Base-by-base conservation (phyloP, 1,140 invertebrate genomes). In the Drosophila willistoni region DNA sequence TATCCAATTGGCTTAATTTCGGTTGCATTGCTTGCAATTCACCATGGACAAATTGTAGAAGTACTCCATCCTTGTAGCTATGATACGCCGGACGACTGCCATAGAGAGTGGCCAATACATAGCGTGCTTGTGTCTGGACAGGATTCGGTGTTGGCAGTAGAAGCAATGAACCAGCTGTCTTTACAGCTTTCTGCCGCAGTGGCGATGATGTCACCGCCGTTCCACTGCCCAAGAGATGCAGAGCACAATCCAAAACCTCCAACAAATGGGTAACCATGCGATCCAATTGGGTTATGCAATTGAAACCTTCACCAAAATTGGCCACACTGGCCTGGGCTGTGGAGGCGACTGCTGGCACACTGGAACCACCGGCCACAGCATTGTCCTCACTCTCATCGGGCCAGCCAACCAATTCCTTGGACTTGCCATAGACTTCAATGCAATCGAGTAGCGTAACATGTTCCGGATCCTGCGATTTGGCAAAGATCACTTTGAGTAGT, bases 391-490 rank as follows among this genome's bases (percentile, higher is more conserved):
- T 95, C 90, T 99, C 98, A 92, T 99, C 98, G 0, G 98, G 98
- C 98, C 98, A 99, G 47, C 98, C 98, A 93, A 99, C 98, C 0
- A 95, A 94, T 91, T 99, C 98, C 93, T 99, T 99, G 3, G 97
- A 97, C 93, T 99, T 98, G 2, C 97, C 98, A 92, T 99, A 97
- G 25, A 94, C 92, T 94, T 98, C 98, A 12, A 99, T 95, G 44
- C 97, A 98, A 92, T 99, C 98, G 2, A 99, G 94, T 94, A 98
- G 96, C 22, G 96, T 98, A 1, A 99, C 95, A 73, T 96, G 95
- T 77, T 97, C 96, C 0, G 97, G 95, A 93, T 99, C 98, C 90
- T 96, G 95, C 34, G 98, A 98, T 2, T 97, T 95, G 64, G 97
- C 97, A 93, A 99, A 98, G 42, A 95, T 95, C n/a, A 99, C 95